Conservation (phyloP, 1,140 invertebrate genomes). For the Tetramorium simillimum region DNA sequence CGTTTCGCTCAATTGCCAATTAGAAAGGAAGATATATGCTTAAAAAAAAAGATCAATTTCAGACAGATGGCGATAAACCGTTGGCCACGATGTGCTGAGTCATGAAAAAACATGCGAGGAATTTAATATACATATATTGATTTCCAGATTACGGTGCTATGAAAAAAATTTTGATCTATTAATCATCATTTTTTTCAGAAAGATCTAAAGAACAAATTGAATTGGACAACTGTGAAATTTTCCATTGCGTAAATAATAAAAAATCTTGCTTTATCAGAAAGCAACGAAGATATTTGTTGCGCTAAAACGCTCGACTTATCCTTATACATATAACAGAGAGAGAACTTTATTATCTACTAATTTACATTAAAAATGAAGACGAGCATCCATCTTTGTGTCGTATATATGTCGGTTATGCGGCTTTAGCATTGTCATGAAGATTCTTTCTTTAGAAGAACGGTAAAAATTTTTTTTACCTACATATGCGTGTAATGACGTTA, state of each 20-base stretch:
- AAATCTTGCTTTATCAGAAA: not conserved
- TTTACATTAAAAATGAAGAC: conserved; percentile 34
- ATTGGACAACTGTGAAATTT: not conserved
- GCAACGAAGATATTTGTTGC: not conserved
- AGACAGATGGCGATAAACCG: conserved; percentile 1
- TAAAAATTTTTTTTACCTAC: not conserved
- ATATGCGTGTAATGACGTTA: not conserved
- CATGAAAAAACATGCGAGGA: not conserved
- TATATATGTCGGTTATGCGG: not conserved
- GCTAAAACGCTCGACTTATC: conserved; percentile 25
- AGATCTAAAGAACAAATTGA: not conserved
- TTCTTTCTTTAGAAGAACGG: not conserved
- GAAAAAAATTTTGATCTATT: not conserved
- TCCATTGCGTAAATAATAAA: not conserved
- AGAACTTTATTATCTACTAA: conserved; percentile 29
- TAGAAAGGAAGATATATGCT: not conserved
- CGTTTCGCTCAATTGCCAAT: conserved; percentile 22
- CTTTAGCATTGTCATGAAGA: not conserved
- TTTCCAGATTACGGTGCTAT: not conserved
- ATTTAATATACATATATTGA: not conserved
- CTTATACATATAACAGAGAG: conserved; percentile 10
- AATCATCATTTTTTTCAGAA: not conserved
- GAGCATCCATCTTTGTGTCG: conserved; percentile 3
- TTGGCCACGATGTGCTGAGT: conserved; percentile 1
- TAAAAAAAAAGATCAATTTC: not conserved